Percentiles rank a stretch among this genome's conserved stretches.
These are phyloP conservation scores for Pachycephus smyrnensis DNA, from an alignment of 2,888 invertebrate species.

Conservation along the genomic window DNA sequence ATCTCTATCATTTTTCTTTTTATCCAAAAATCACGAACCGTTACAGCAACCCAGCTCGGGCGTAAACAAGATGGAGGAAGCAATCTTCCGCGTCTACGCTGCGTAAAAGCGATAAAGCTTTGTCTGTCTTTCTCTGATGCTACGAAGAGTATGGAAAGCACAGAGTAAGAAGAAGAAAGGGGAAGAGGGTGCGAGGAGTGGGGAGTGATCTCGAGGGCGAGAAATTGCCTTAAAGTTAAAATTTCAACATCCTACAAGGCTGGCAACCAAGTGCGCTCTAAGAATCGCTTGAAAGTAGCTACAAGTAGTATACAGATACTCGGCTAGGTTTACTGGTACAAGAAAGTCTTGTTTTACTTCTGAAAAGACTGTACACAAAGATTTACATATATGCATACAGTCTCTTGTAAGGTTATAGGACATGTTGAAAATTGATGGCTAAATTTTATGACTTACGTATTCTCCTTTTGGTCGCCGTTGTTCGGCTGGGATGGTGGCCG, in stretches of 20 bases:
- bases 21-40: neutral
- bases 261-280: neutral
- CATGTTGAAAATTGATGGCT: neutral
- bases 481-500: constrained; percentile 48
- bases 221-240: neutral
- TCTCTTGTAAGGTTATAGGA: neutral
- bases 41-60: neutral
- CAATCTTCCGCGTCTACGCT: neutral
- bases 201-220: neutral
- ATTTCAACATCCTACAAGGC: neutral
- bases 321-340: neutral
- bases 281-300: neutral
- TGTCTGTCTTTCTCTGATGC: neutral
- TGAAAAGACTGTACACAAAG: neutral
- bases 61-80: too few relatives aligned
- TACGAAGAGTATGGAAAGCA: neutral
- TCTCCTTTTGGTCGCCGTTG: constrained; percentile 63
- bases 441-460: constrained; percentile 54
- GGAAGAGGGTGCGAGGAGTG: neutral
- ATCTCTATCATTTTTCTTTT: neutral
- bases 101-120: constrained; percentile 6
- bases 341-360: neutral
- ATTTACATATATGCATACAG: neutral
- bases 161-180: constrained; percentile 7
- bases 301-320: neutral